Evolutionary conservation across 2,113 vertebrate genomes (phyloP).

Genomic region (Pavo muticus): DNA sequence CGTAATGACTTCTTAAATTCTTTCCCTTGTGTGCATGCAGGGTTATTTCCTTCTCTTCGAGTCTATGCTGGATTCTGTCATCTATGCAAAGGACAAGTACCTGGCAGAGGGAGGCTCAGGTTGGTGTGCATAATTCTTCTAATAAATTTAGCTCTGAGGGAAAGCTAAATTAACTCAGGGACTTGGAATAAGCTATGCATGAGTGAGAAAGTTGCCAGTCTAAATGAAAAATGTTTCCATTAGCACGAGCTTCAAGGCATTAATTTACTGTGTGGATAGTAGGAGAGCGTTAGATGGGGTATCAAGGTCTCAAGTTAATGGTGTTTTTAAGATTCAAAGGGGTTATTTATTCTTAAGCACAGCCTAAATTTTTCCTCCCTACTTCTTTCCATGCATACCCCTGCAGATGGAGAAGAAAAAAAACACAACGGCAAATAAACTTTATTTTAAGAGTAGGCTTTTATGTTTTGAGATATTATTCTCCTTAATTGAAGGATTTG

Average conservation of each 20-base stretch:
- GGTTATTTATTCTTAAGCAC: slow-evolving; percentile 36
- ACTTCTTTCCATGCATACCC: not conserved
- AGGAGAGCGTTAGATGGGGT: slow-evolving; percentile 35
- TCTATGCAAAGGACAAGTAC: slow-evolving; percentile 91
- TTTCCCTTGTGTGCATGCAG: slow-evolving; percentile 68
- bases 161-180: slow-evolving; percentile 53
- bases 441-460: not conserved
- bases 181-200: slow-evolving; percentile 69
- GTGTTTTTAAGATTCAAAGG: slow-evolving; percentile 45
- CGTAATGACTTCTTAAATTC: not conserved
- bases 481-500: not conserved
- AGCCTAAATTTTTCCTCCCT: slow-evolving; percentile 11
- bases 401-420: not conserved
- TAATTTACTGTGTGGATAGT: slow-evolving; percentile 62
- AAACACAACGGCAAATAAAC: not conserved
- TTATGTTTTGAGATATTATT: not conserved
- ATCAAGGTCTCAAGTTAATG: slow-evolving; percentile 46
- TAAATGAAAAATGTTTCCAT: slow-evolving; percentile 78
- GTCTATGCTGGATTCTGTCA: slow-evolving; percentile 97
- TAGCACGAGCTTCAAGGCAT: slow-evolving; percentile 70
- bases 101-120: slow-evolving; percentile 89
- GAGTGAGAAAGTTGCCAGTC: slow-evolving; percentile 70
- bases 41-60: slow-evolving; percentile 98
- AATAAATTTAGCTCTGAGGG: slow-evolving; percentile 65
- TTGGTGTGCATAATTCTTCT: slow-evolving; percentile 75